Evolutionary conservation across 1,140 invertebrate species (phyloP).

Genomic region (Ips typographus): DNA sequence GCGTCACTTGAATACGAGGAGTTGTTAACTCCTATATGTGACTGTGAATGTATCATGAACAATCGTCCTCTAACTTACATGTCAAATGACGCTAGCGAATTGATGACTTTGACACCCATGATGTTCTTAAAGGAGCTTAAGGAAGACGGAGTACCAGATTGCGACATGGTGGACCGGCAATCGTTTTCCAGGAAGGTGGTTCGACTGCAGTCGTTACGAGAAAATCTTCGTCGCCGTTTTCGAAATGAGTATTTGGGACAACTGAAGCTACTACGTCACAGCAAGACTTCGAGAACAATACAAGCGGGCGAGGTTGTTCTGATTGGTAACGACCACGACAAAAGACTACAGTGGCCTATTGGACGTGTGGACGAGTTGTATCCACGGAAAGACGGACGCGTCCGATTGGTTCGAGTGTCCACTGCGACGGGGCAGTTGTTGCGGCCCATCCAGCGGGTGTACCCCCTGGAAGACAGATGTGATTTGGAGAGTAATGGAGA

Average conservation of each 20-base stretch:
- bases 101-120: slow-evolving; percentile 23
- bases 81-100: slow-evolving; percentile 38
- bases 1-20: slow-evolving; percentile 44
- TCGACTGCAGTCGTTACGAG: slow-evolving; percentile 3
- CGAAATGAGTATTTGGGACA: slow-evolving; percentile 17
- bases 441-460: no score
- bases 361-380: no score
- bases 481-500: no score
- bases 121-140: slow-evolving; percentile 29
- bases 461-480: no score
- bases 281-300: neutral
- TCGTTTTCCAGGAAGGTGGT: neutral
- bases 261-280: neutral
- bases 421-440: no score
- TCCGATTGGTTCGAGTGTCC: no score
- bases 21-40: slow-evolving; percentile 46
- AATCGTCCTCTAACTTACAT: slow-evolving; percentile 47
- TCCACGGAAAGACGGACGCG: no score
- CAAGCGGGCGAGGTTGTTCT: no score
- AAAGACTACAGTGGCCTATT: no score
- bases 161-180: slow-evolving; percentile 4
- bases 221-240: no score
- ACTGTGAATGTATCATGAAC: slow-evolving; percentile 48
- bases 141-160: slow-evolving; percentile 8
- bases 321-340: no score